Evolutionary conservation across 2,113 vertebrate species (phyloP).

Genomic region (Podarcis raffonei): DNA sequence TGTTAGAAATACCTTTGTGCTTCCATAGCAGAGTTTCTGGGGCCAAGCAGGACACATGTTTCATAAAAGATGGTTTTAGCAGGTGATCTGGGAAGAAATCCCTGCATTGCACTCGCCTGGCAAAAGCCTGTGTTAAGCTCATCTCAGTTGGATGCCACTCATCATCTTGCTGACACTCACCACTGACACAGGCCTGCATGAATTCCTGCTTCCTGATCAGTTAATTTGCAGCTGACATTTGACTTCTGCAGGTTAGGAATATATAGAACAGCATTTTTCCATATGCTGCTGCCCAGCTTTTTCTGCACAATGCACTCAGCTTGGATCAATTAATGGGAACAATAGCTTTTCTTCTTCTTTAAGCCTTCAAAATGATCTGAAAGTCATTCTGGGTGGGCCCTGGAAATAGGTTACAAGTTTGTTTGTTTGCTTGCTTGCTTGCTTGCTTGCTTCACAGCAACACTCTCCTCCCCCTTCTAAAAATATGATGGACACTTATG

Average conservation of each 20-base stretch:
- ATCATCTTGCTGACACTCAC: slow-evolving; percentile 44
- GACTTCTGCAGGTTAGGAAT: slow-evolving; percentile 43
- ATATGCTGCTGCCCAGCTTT: slow-evolving; percentile 51
- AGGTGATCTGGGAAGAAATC: slow-evolving; percentile 13
- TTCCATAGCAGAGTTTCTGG: neutral
- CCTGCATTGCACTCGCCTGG: slow-evolving; percentile 1
- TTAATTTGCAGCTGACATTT: slow-evolving; percentile 63
- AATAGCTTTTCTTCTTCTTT: slow-evolving; percentile 48
- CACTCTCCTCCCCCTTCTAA: neutral
- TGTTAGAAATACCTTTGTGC: neutral
- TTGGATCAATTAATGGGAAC: slow-evolving; percentile 52
- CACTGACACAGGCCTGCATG: slow-evolving; percentile 49
- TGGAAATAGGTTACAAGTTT: neutral
- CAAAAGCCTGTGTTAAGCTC: slow-evolving; percentile 32
- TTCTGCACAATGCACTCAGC: slow-evolving; percentile 30
- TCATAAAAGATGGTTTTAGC: neutral
- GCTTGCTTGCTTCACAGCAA: neutral
- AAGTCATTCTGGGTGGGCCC: neutral
- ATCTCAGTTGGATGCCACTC: slow-evolving; percentile 27
- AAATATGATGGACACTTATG: no score
- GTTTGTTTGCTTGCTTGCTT: neutral
- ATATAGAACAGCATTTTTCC: slow-evolving; percentile 56
- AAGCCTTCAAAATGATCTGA: slow-evolving; percentile 41
- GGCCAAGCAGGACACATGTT: neutral
- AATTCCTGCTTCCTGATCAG: slow-evolving; percentile 66